Percentiles rank a stretch among this genome's conserved stretches.
Conservation (phyloP, 2,113 vertebrate species). For the Poecile atricapillus region DNA sequence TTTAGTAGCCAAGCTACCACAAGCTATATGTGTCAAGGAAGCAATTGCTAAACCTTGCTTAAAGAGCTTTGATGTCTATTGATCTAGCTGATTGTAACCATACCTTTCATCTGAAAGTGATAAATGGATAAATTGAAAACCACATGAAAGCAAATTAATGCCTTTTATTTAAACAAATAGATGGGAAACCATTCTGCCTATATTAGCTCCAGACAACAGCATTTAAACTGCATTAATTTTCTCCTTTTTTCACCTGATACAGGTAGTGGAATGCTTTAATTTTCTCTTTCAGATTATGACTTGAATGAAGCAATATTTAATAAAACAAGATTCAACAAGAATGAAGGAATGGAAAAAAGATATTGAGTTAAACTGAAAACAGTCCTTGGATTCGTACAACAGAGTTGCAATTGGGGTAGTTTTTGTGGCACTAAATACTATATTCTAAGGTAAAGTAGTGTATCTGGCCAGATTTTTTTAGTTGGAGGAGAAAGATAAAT, state of each 20-base stretch:
- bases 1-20: background rate
- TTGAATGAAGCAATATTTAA: background rate
- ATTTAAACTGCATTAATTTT: background rate
- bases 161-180: background rate
- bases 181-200: background rate
- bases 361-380: background rate
- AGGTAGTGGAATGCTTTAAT: background rate
- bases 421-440: background rate
- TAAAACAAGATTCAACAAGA: background rate
- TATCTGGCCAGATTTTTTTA: background rate
- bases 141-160: background rate
- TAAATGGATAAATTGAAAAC: background rate
- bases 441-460: background rate
- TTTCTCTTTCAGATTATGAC: background rate
- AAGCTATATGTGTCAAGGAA: background rate
- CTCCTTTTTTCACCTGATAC: background rate
- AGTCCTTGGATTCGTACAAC: background rate
- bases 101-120: background rate
- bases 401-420: background rate
- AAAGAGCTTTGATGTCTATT: background rate
- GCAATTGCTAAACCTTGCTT: background rate
- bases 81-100: background rate
- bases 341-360: background rate
- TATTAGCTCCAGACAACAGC: background rate
- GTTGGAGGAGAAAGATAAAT: background rate